Base-by-base conservation (phyloP, 2,888 invertebrate species). In the Eledona agricola region DNA sequence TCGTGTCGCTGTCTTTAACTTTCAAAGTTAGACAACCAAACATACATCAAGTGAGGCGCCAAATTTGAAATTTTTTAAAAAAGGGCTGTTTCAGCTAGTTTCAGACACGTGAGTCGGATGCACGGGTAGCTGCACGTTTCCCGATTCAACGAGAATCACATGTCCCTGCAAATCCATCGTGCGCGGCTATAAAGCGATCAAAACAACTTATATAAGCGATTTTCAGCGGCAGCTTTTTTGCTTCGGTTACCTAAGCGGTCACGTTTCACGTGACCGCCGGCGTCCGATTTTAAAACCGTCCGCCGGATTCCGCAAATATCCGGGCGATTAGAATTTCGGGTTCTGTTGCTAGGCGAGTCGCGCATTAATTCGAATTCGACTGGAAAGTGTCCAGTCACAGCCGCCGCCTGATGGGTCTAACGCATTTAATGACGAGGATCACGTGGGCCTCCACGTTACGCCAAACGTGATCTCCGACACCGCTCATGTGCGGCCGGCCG, bases 401-500 rank as follows among this genome's bases (percentile, higher is more conserved):
- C 59, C 55, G 57, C 57, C 55, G 46, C 51, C 52, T n/a, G 61
- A 61, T 58, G 59, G 58, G 58, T 54, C 59, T 31, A n/a, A n/a
- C n/a, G n/a, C n/a, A n/a, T n/a, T n/a, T n/a, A 29, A 25, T 52
- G 16, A 19, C 22, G 34, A 37, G 13, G 31, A 65, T 76, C 76
- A 76, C 76, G 74, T 76, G 75, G 74, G 67, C 46, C 47, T 65
- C 72, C 76, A 75, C 76, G 76, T 73, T 75, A 74, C 69, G 62
- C 58, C 58, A 71, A 75, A 75, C 74, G 75, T 75, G 75, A 75
- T 69, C 65, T 61, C 57, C 50, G 55, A 55, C 58, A 62, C 51
- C 38, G 62, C 63, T 70, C 70, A 69, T 69, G 69, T 69, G 67
- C 64, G 62, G 59, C 52, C 51, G 57, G 52, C 46, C 40, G 37